phyloP scores from a whole-genome alignment of 2,888 invertebrate species.

The Acrobasis consociella region DNA sequence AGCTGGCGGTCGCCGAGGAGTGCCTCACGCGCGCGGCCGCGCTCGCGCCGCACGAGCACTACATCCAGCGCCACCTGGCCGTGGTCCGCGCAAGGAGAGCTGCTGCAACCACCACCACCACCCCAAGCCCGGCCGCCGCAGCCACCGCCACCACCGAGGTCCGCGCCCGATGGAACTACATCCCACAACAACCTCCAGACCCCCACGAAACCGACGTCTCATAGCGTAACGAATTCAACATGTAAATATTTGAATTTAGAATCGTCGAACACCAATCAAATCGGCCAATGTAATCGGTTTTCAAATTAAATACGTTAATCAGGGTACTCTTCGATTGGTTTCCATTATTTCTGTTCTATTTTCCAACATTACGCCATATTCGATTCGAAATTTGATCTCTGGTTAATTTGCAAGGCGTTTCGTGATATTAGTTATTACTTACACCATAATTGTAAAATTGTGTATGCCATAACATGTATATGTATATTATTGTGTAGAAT shows the following conservation, averaged over 20 bases:
- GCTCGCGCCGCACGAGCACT: constrained; percentile 94
- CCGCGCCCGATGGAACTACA: constrained; percentile 78
- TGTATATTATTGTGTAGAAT: constrained; percentile 63
- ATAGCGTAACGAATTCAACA: constrained; percentile 48
- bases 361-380: constrained; percentile 14
- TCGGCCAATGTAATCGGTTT: constrained; percentile 31
- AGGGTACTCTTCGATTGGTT: constrained; percentile 32
- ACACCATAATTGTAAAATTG: constrained; percentile 46
- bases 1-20: constrained; percentile 91
- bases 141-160: constrained; percentile 54
- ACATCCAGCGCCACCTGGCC: constrained; percentile 93
- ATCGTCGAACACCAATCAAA: constrained; percentile 29
- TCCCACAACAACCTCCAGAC: constrained; percentile 76
- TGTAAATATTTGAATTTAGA: constrained; percentile 30
- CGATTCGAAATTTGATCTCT: constrained; percentile 48
- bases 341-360: constrained; percentile 1
- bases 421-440: constrained; percentile 60
- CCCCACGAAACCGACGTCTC: constrained; percentile 68
- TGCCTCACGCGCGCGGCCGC: constrained; percentile 92
- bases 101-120: constrained; percentile 36
- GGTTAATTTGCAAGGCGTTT: constrained; percentile 57
- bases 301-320: constrained; percentile 29
- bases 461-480: constrained; percentile 52
- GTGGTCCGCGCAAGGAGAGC: constrained; percentile 89
- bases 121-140: constrained; percentile 37